A percentile compares a stretch with the other conserved stretches of the same genome.
These are phyloP conservation scores for Eretmochelys imbricata DNA, from an alignment of 2,113 vertebrate genomes.

Conservation along the genomic window DNA sequence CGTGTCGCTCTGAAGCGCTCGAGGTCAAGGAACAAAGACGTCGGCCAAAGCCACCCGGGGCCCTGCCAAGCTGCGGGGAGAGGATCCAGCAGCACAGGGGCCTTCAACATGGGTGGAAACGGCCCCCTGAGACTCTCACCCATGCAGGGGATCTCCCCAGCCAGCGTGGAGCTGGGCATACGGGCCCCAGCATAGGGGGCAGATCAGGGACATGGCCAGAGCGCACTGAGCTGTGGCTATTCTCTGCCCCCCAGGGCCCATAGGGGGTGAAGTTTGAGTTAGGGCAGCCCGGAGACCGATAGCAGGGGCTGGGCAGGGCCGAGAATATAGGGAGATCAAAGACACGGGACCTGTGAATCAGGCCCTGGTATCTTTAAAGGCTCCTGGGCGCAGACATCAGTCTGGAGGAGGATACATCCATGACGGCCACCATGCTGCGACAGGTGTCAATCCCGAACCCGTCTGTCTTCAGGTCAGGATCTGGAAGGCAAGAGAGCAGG, in stretches of 20 bases:
- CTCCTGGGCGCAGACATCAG: neutral
- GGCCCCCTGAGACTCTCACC: neutral
- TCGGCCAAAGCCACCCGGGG: neutral
- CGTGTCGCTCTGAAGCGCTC: slow-evolving; percentile 83
- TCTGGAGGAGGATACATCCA: slow-evolving; percentile 90
- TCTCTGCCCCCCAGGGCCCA: too few relatives aligned
- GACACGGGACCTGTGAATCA: neutral
- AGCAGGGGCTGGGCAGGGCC: neutral
- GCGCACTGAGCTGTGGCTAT: too few relatives aligned
- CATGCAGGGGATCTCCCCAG: neutral
- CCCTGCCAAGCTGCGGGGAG: neutral
- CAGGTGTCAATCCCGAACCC: slow-evolving; percentile 91
- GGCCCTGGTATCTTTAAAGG: neutral
- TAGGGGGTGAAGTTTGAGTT: neutral
- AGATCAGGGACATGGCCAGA: too few relatives aligned
- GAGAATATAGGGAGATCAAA: neutral
- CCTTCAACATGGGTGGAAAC: too few relatives aligned
- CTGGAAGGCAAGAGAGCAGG: slow-evolving; percentile 66
- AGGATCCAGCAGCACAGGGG: neutral
- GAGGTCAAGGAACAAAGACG: slow-evolving; percentile 61
- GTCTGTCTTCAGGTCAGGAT: slow-evolving; percentile 86
- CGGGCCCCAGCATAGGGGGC: neutral
- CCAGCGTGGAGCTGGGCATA: neutral
- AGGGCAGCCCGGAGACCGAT: neutral
- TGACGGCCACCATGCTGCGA: slow-evolving; percentile 94